Evolutionary conservation across 2,113 vertebrate species (phyloP).

Genomic region (Orientallactaga bullata): DNA sequence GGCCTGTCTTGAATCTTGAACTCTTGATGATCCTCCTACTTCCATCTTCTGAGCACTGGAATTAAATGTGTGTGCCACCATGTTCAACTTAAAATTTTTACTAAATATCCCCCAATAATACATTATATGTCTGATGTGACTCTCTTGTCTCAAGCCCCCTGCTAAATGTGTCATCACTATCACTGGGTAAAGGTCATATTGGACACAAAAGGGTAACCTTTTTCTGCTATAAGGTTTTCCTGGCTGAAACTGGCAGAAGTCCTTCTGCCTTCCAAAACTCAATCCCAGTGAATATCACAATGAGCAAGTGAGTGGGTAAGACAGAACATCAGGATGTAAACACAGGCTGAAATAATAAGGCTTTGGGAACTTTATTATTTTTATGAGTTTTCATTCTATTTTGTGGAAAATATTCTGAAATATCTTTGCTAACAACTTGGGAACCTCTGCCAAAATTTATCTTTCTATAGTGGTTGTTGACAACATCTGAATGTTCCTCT

Average conservation of each 20-base stretch:
- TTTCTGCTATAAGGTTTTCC: not conserved
- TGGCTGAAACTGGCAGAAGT: not conserved
- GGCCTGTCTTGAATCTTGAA: too few relatives aligned
- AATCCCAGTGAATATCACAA: fast-evolving
- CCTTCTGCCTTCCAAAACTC: not conserved
- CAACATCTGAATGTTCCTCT: not conserved
- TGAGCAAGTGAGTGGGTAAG: fast-evolving
- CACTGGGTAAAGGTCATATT: too few relatives aligned
- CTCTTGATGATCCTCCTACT: too few relatives aligned
- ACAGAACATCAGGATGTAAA: not conserved
- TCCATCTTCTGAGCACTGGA: too few relatives aligned
- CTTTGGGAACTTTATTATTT: not conserved
- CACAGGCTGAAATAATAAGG: not conserved
- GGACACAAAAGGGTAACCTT: not conserved
- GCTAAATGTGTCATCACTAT: not conserved
- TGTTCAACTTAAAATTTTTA: too few relatives aligned
- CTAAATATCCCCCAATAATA: not conserved
- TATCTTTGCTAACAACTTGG: not conserved
- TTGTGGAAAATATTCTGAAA: constrained; percentile 7
- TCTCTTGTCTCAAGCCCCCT: not conserved
- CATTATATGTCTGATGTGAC: not conserved
- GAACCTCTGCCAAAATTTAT: not conserved
- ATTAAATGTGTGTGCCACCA: too few relatives aligned
- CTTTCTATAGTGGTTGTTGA: not conserved
- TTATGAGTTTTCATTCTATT: not conserved